Evolutionary conservation across 2,113 vertebrate genomes (phyloP).

Genomic region (Argyrosomus japonicus): DNA sequence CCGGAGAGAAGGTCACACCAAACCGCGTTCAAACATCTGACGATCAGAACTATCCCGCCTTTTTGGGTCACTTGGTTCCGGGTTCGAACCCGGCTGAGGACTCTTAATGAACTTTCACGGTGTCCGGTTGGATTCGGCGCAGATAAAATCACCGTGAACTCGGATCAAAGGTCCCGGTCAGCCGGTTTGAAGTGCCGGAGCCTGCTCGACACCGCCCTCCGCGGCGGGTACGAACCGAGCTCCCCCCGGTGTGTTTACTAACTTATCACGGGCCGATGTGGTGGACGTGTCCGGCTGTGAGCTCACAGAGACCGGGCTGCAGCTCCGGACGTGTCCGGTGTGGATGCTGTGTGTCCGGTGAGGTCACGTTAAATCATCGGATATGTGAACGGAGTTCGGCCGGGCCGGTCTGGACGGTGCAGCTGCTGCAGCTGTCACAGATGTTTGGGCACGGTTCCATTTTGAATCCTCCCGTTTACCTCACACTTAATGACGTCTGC

Average conservation of each 20-base stretch:
- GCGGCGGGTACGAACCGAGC: too few species aligned
- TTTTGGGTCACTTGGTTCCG: rapidly evolving
- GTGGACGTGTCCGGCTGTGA: background rate
- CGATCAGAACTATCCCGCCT: background rate
- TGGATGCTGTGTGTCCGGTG: background rate
- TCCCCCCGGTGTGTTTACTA: too few species aligned
- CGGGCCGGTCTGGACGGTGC: background rate
- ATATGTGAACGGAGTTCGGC: conserved; percentile 20
- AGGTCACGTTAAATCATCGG: background rate
- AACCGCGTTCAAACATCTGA: background rate
- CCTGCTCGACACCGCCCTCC: conserved; percentile 34
- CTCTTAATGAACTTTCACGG: rapidly evolving
- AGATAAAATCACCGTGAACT: too few species aligned
- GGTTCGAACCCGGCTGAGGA: rapidly evolving
- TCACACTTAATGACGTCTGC: background rate
- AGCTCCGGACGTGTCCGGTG: background rate
- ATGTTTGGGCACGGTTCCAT: background rate
- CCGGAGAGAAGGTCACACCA: conserved; percentile 1
- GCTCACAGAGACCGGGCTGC: too few species aligned
- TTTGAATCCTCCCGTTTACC: background rate
- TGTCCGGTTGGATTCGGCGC: conserved; percentile 2
- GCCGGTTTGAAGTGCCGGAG: too few species aligned
- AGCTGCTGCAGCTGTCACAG: conserved; percentile 33
- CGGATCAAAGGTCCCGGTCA: too few species aligned
- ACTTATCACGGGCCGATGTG: background rate